Conservation (phyloP, 2,113 vertebrate species). For the Limanda limanda region DNA sequence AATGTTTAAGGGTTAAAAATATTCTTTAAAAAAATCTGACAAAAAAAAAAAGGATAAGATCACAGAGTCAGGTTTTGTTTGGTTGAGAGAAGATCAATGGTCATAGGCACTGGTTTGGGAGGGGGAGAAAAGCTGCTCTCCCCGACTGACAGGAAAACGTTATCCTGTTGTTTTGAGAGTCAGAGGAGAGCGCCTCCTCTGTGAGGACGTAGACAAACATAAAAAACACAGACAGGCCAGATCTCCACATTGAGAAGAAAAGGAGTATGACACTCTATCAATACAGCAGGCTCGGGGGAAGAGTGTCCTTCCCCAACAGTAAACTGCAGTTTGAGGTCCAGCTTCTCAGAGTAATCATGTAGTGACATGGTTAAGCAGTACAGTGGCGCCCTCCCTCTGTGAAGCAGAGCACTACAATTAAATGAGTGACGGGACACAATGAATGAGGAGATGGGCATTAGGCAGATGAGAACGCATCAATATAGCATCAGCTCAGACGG, state of each 20-base stretch:
- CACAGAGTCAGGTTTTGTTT: conserved; percentile 69
- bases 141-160: conserved; percentile 17
- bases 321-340: conserved; percentile 55
- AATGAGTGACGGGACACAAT: conserved; percentile 14
- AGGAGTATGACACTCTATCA: conserved; percentile 14
- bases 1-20: conserved; percentile 70
- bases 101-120: conserved; percentile 75
- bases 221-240: conserved; percentile 35
- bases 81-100: conserved; percentile 52
- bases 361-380: conserved; percentile 24
- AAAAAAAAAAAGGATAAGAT: conserved; percentile 34
- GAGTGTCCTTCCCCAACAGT: conserved; percentile 4
- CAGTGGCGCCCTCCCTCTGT: conserved; percentile 47
- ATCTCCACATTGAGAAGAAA: conserved; percentile 49
- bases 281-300: conserved; percentile 34
- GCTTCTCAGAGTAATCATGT: conserved; percentile 24
- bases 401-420: conserved; percentile 37
- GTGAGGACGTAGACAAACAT: conserved; percentile 29
- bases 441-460: conserved; percentile 35
- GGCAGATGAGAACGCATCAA: conserved; percentile 25
- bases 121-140: conserved; percentile 28
- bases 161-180: conserved; percentile 31
- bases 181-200: conserved; percentile 35
- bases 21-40: conserved; percentile 49
- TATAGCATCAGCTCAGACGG: conserved; percentile 59